These are phyloP conservation scores for Peromyscus leucopus DNA, from an alignment of 2,113 vertebrate genomes.

Conservation along the genomic window DNA sequence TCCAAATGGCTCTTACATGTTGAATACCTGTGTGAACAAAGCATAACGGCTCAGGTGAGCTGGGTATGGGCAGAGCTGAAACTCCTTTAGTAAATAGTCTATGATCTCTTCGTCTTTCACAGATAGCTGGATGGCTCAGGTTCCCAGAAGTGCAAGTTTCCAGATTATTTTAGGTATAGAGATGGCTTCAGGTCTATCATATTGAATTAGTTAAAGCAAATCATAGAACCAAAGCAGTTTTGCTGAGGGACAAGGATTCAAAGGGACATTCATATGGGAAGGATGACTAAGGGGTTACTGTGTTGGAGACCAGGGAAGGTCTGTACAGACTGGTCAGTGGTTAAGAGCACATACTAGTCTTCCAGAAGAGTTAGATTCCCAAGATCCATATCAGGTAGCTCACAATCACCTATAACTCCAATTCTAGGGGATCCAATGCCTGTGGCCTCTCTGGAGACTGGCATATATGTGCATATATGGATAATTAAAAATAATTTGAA, in stretches of 20 bases:
- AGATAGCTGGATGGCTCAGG: not conserved
- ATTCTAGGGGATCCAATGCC: not conserved
- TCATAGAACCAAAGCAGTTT: not conserved
- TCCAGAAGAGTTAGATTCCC: not conserved
- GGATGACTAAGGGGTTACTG: not conserved
- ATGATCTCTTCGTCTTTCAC: not conserved
- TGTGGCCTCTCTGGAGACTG: not conserved
- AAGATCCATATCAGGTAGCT: not conserved
- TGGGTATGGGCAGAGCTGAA: not conserved
- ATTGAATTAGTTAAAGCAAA: not conserved
- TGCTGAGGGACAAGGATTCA: not conserved
- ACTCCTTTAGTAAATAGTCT: not conserved
- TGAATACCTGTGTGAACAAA: not conserved
- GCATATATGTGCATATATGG: not conserved
- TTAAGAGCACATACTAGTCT: not conserved
- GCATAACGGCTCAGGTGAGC: not conserved
- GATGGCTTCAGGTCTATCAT: not conserved
- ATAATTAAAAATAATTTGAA: not conserved
- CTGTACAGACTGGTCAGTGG: not conserved
- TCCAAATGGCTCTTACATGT: not conserved
- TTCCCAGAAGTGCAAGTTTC: not conserved
- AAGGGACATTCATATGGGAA: not conserved
- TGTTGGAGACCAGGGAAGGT: not conserved
- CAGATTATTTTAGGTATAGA: not conserved
- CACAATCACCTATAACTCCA: not conserved